These are phyloP conservation scores for Nannospalax galili DNA, from an alignment of 2,113 vertebrate species.

Conservation along the genomic window DNA sequence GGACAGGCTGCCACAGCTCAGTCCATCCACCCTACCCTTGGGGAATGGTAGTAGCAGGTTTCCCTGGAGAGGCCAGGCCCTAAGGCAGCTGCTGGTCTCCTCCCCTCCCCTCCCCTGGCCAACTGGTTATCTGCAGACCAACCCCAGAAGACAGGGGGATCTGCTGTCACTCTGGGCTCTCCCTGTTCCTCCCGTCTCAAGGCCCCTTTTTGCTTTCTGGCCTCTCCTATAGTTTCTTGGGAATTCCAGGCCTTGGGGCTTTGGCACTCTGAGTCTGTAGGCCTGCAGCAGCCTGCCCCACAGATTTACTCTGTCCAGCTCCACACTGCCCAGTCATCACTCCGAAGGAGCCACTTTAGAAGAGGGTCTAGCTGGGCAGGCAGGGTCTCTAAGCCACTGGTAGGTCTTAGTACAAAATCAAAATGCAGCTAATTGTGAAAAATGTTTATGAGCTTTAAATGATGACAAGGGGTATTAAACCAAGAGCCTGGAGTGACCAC, in stretches of 20 bases:
- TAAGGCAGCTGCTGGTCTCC: background rate
- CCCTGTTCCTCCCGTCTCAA: background rate
- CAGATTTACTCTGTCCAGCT: fast-evolving
- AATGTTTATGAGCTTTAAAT: background rate
- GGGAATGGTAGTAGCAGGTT: background rate
- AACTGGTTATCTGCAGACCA: too few species aligned
- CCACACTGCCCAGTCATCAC: fast-evolving
- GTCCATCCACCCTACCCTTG: background rate
- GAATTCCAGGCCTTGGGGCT: background rate
- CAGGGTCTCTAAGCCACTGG: background rate
- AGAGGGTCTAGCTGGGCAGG: background rate
- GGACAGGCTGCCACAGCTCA: background rate
- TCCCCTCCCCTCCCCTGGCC: background rate
- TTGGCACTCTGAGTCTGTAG: fast-evolving
- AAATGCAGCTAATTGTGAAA: background rate
- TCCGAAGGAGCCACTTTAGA: fast-evolving
- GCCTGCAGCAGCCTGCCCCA: background rate
- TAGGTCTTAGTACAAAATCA: background rate
- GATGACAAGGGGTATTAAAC: fast-evolving
- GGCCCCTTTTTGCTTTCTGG: background rate
- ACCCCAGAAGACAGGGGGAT: background rate
- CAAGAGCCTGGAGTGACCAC: background rate
- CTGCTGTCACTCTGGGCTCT: background rate
- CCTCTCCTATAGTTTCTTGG: fast-evolving
- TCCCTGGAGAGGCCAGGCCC: background rate